Conservation (phyloP, 1,140 invertebrate species). For the Drosophila mayri region DNA sequence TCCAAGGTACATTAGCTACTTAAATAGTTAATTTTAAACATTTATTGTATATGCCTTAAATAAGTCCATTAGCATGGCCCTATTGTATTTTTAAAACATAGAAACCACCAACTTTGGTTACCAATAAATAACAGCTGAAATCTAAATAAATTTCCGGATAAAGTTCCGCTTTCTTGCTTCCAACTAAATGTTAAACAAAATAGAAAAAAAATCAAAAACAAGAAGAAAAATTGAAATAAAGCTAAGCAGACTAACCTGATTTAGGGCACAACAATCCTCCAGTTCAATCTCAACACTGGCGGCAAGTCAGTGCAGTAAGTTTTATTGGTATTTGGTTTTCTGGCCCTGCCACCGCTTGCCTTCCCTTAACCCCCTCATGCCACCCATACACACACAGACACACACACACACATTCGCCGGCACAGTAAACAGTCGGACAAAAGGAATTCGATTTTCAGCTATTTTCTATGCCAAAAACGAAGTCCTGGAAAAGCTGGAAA, state of each 20-base stretch:
- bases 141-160: not conserved
- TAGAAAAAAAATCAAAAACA: no score
- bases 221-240: constrained; percentile 2
- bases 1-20: no score
- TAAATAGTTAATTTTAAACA: not conserved
- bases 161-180: constrained; percentile 3
- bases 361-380: not conserved
- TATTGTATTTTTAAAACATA: not conserved
- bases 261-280: constrained; percentile 18
- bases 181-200: constrained; percentile 6
- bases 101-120: not conserved
- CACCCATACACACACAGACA: constrained; percentile 26
- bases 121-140: constrained; percentile 10
- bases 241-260: constrained; percentile 36
- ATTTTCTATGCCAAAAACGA: constrained; percentile 78
- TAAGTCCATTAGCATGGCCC: no score
- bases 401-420: constrained; percentile 20
- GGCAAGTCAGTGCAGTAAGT: constrained; percentile 56
- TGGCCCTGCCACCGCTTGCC: constrained; percentile 7
- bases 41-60: not conserved
- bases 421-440: constrained; percentile 54
- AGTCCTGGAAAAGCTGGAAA: constrained; percentile 55
- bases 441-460: constrained; percentile 77
- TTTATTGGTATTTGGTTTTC: constrained; percentile 77
- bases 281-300: constrained; percentile 21